Base-by-base conservation (phyloP, 2,888 invertebrate genomes). In the Eremobia ochroleuca region DNA sequence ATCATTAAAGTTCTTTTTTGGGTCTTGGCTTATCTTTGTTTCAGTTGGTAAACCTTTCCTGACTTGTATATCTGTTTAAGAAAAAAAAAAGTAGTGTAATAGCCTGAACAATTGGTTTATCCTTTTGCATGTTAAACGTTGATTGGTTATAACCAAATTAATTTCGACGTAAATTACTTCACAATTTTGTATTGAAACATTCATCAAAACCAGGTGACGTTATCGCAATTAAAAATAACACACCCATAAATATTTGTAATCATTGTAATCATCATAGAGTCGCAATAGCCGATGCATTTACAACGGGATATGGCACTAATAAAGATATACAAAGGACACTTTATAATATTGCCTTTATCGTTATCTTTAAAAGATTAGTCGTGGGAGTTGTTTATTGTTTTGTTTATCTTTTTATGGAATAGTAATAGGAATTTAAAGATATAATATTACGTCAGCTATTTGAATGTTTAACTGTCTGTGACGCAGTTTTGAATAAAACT, bases 321-420 rank as follows among this genome's bases (percentile, higher is more conserved):
- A 87, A 87, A 87, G 81, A 85, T 87, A 87, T 34, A 43, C 9
- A 64, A 72, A 77, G 78, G 72, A 85, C 67, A 77, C 75, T 85
- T 87, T 65, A 84, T 86, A 78, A 79, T 88, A 88, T 88, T 83
- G 77, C 68, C 46, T 66, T 78, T 86, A 85, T 84, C 79, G 75
- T 58, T 69, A 46, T 76, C 77, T 71, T 78, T 67, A 28, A 81
- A 77, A 85, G 78, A 83, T 85, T 82, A 83, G 61, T 37, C 34
- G 71, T 73, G 61, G 77, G 73, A 68, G 77, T 78, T 65, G 62
- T 85, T 85, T 82, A 69, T 82, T 85, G 74, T n/a, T 71, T n/a
- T 66, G 65, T 49, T 80, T 77, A 70, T 71, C 59, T 71, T 77
- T 81, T 64, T 83, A 75, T 82, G 55, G 80, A 67, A 31, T 43